Evolutionary conservation across 2,888 invertebrate genomes (phyloP).

Genomic region (Thymelicus sylvestris): DNA sequence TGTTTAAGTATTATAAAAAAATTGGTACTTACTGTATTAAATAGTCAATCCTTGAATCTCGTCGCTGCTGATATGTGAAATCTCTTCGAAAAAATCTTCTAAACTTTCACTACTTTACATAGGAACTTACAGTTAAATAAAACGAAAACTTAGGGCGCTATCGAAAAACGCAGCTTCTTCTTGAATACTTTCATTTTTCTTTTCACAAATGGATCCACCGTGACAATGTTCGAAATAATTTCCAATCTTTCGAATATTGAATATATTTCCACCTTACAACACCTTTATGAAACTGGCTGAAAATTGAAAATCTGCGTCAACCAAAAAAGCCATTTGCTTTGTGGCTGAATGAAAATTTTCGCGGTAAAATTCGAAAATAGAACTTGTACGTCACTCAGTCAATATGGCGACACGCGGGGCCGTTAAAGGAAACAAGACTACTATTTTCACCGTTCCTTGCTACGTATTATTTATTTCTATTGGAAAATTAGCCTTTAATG

Average conservation of each 20-base stretch:
- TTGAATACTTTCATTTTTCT: conserved; percentile 82
- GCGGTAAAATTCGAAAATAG: conserved; percentile 70
- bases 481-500: conserved; percentile 79
- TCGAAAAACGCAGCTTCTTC: conserved; percentile 79
- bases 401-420: conserved; percentile 59
- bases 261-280: conserved; percentile 20
- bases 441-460: conserved; percentile 73
- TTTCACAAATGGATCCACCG: conserved; percentile 76
- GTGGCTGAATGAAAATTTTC: conserved; percentile 57
- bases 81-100: conserved; percentile 34
- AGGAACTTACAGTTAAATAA: conserved; percentile 45
- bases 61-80: conserved; percentile 61
- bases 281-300: conserved; percentile 48
- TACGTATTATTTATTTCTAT: conserved; percentile 78
- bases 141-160: conserved; percentile 57
- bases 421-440: conserved; percentile 61
- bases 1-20: too few species aligned
- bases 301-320: conserved; percentile 49
- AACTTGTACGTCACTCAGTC: conserved; percentile 54
- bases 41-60: conserved; percentile 25
- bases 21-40: conserved; percentile 28
- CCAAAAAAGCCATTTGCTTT: conserved; percentile 59
- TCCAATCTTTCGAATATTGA: conserved; percentile 16
- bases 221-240: conserved; percentile 43
- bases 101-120: conserved; percentile 35